phyloP scores from a whole-genome alignment of 2,113 vertebrate genomes.

The Leucopternis melanops region DNA sequence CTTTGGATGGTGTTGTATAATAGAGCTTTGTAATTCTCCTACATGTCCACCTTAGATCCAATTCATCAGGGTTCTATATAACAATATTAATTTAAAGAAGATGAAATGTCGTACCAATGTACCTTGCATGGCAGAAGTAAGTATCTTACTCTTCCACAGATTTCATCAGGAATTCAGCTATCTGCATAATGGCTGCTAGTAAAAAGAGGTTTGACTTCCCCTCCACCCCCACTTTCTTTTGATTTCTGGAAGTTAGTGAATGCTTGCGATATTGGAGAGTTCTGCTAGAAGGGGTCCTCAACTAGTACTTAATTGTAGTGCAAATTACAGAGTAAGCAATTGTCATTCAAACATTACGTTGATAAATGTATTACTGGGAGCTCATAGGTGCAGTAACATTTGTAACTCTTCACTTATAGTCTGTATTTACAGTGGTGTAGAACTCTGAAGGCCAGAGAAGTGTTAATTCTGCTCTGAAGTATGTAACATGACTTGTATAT shows the following conservation, averaged over 20 bases:
- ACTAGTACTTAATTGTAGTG: not conserved
- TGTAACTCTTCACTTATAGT: not conserved
- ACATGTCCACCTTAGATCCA: not conserved
- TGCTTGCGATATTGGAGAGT: not conserved
- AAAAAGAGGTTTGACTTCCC: not conserved
- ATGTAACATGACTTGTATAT: accelerated
- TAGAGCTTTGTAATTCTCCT: not conserved
- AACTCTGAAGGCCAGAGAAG: not conserved
- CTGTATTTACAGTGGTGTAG: not conserved
- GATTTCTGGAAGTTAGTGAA: not conserved
- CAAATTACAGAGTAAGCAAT: not conserved
- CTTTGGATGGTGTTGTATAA: not conserved
- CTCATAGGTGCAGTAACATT: not conserved
- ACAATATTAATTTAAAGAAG: not conserved
- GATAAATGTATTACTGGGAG: not conserved
- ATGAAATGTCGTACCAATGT: not conserved
- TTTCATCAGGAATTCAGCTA: not conserved
- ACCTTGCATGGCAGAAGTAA: not conserved
- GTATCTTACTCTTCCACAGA: not conserved
- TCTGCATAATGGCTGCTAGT: not conserved
- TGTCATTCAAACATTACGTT: accelerated
- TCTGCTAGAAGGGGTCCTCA: not conserved
- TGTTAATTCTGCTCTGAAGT: not conserved
- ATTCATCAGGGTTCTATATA: not conserved
- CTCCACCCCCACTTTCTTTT: not conserved